Base-by-base conservation (phyloP, 2,888 invertebrate genomes). In the Lepetodrilus schrolli region DNA sequence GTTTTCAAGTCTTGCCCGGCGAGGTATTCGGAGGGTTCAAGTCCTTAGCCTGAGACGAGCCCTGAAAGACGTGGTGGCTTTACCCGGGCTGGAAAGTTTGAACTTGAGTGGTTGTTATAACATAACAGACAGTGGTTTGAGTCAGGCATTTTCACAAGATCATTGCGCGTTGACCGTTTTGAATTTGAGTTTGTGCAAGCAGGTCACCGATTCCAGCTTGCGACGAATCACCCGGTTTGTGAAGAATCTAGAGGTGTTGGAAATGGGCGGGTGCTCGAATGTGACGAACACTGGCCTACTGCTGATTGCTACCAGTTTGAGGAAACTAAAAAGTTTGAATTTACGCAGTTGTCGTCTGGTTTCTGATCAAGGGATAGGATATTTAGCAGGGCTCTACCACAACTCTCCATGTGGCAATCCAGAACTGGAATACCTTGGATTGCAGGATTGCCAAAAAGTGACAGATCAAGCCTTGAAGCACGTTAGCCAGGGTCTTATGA, bases 381-480 rank as follows among this genome's bases (percentile, higher is more conserved):
- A 96, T 89, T 91, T 98, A 79, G 94, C 95, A 1, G 94, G 95
- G 7, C 58, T 80, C 79, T 83, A 72, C 37, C 77, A 79, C 58
- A 78, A 83, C 66, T 76, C 83, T 17, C 4, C 50, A 1, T 82
- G 86, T 34, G 91, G 91, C 26, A 89, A 95, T 81, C 93, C 94
- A 38, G 93, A 94, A 43, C 91, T 98, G 82, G 96, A 97, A 91
- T 93, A 95, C 89, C 92, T 98, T 70, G 96, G 96, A 23, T 92
- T 97, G 78, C 97, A 98, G 92, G 98, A 98, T 92, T 98, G 97
- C 92, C 97, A 97, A 92, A 94, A 96, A 87, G 92, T 98, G 77
- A 95, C 96, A 77, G 98, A 98, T 91, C 96, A 96, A 87, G 95
- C 96, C 7, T 92, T 98, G 79, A 94, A 94, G 85, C 95, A 96